Percentiles rank a stretch among this genome's conserved stretches.
These are phyloP conservation scores for Podabrus alpinus DNA, from an alignment of 2,888 invertebrate genomes.

Conservation along the genomic window DNA sequence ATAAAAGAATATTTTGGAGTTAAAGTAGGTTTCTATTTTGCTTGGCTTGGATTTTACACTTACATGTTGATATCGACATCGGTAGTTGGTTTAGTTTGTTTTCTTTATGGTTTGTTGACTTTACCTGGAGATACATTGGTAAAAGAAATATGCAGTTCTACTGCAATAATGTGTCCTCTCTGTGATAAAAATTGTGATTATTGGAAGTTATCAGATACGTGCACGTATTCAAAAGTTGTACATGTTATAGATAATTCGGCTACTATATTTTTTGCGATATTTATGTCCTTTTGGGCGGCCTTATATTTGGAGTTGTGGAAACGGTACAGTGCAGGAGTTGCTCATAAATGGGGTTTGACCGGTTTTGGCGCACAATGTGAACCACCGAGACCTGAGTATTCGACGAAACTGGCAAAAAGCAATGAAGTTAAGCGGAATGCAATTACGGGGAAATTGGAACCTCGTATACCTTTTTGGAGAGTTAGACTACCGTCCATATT, in stretches of 20 bases:
- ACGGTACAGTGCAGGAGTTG: constrained; percentile 73
- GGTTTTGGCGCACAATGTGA: constrained; percentile 75
- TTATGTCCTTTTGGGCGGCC: constrained; percentile 84
- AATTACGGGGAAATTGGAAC: constrained; percentile 66
- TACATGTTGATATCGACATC: constrained; percentile 79
- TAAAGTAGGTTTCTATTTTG: constrained; percentile 79
- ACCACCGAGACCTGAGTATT: constrained; percentile 77
- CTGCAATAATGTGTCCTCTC: constrained; percentile 79
- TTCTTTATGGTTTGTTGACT: constrained; percentile 63
- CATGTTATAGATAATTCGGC: constrained; percentile 82
- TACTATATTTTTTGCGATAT: constrained; percentile 76
- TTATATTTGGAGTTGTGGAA: constrained; percentile 85
- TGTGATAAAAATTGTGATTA: constrained; percentile 78
- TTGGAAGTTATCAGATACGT: constrained; percentile 73
- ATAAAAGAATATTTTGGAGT: constrained; percentile 79
- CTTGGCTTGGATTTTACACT: constrained; percentile 86
- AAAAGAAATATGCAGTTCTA: constrained; percentile 64
- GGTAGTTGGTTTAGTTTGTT: constrained; percentile 68
- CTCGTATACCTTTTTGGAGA: constrained; percentile 77
- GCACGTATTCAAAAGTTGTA: constrained; percentile 72
- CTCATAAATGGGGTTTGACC: constrained; percentile 82
- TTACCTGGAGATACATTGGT: constrained; percentile 56
- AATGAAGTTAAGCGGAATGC: constrained; percentile 60
- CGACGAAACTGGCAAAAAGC: constrained; percentile 63
- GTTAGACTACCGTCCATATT: constrained; percentile 72